Evolutionary conservation across 2,888 invertebrate species (phyloP).

Genomic region (Caenorhabditis japonica): DNA sequence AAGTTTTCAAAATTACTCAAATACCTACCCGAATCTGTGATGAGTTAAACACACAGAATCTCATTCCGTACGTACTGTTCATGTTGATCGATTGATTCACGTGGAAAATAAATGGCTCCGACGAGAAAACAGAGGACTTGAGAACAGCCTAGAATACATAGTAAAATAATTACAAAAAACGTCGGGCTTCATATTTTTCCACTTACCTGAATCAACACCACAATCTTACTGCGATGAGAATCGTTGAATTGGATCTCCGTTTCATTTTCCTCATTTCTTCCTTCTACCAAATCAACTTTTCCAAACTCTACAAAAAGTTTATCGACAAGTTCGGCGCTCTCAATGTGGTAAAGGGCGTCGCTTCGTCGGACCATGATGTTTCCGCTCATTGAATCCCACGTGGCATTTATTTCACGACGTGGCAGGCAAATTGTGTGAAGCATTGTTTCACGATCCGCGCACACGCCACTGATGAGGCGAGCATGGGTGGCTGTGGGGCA

Average conservation of each 20-base stretch:
- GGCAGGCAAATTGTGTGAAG: constrained; percentile 52
- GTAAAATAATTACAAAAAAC: too few relatives aligned
- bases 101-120: constrained; percentile 64
- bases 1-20: background rate
- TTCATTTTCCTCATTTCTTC: constrained; percentile 11
- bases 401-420: constrained; percentile 56
- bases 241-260: constrained; percentile 41
- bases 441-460: constrained; percentile 45
- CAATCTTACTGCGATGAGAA: constrained; percentile 48
- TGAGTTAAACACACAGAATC: constrained; percentile 66
- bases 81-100: constrained; percentile 61
- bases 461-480: constrained; percentile 46
- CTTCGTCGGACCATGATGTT: constrained; percentile 57
- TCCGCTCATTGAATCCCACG: constrained; percentile 62
- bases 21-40: constrained; percentile 42
- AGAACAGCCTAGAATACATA: constrained; percentile 52
- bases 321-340: constrained; percentile 45
- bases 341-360: constrained; percentile 49
- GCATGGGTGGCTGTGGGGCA: constrained; percentile 59
- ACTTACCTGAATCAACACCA: constrained; percentile 52
- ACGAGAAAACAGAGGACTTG: constrained; percentile 56
- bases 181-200: background rate
- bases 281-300: constrained; percentile 22
- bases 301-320: constrained; percentile 62
- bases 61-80: constrained; percentile 62